A percentile compares a stretch with the other conserved stretches of the same genome.
Evolutionary conservation across 2,888 invertebrate genomes (phyloP).

Genomic region (Drosophila multiciliata): DNA sequence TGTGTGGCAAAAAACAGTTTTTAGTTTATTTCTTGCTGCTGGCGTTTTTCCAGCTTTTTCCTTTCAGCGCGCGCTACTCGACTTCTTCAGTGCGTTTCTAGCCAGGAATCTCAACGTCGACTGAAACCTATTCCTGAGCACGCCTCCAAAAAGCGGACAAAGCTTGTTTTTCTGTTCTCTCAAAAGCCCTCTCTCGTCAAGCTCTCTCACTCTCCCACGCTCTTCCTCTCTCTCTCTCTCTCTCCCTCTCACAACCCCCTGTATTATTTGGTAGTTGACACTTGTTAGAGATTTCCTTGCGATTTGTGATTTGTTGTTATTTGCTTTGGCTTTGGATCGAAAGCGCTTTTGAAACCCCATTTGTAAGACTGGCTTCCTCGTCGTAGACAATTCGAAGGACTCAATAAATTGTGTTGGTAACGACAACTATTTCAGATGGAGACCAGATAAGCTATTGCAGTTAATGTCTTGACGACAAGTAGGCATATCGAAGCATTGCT

Average conservation of each 20-base stretch:
- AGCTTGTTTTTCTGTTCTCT: slow-evolving; percentile 22
- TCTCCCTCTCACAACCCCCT: slow-evolving; percentile 13
- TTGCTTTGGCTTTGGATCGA: slow-evolving; percentile 41
- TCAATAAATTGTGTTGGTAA: slow-evolving; percentile 55
- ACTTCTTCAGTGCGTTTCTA: slow-evolving; percentile 46
- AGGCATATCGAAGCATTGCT: background rate
- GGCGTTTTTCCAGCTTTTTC: slow-evolving; percentile 67
- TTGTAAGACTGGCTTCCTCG: slow-evolving; percentile 7
- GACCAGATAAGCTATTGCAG: slow-evolving; percentile 43
- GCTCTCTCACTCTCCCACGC: slow-evolving; percentile 36
- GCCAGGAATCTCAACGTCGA: slow-evolving; percentile 72
- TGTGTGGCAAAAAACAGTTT: slow-evolving; percentile 46
- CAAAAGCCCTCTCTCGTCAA: slow-evolving; percentile 30
- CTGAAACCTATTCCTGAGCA: slow-evolving; percentile 49
- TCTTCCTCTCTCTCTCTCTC: slow-evolving; percentile 7
- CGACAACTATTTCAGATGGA: slow-evolving; percentile 49
- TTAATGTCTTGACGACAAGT: slow-evolving; percentile 1
- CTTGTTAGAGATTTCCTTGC: slow-evolving; percentile 72
- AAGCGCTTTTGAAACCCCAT: slow-evolving; percentile 35
- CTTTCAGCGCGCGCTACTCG: slow-evolving; percentile 49
- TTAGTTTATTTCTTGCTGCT: slow-evolving; percentile 54
- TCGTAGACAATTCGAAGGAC: slow-evolving; percentile 46
- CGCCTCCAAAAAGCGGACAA: slow-evolving; percentile 37
- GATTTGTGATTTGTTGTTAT: slow-evolving; percentile 24
- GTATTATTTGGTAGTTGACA: slow-evolving; percentile 47